Conservation (phyloP, 2,797 vertebrate species). For the Centroberyx gerrardi region DNA sequence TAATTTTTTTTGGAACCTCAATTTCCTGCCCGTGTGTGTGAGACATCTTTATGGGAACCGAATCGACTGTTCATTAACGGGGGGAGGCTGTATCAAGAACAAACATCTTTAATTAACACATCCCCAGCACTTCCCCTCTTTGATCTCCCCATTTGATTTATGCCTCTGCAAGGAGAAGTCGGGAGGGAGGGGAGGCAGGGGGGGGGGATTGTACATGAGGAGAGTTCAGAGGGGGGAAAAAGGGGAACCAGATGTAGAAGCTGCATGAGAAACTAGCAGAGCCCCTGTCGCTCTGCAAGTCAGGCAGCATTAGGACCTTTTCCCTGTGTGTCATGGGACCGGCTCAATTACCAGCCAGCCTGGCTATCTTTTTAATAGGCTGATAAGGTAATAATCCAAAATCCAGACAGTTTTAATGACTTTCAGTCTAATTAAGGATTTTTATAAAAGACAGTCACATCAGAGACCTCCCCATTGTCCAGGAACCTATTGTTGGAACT, state of each 20-base stretch:
- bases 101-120: slow-evolving; percentile 90
- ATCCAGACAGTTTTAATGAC: slow-evolving; percentile 86
- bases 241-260: slow-evolving; percentile 9
- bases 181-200: slow-evolving; percentile 28
- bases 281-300: slow-evolving; percentile 55
- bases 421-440: slow-evolving; percentile 83
- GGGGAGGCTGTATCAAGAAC: slow-evolving; percentile 81
- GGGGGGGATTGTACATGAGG: not conserved
- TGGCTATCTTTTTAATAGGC: slow-evolving; percentile 80
- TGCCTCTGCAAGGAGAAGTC: slow-evolving; percentile 65
- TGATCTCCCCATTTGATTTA: slow-evolving; percentile 80
- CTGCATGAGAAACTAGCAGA: slow-evolving; percentile 63
- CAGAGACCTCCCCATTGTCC: slow-evolving; percentile 70
- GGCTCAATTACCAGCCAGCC: slow-evolving; percentile 82
- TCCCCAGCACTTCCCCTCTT: slow-evolving; percentile 80
- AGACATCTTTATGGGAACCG: slow-evolving; percentile 84
- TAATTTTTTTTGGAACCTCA: slow-evolving; percentile 73
- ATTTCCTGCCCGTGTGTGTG: slow-evolving; percentile 70
- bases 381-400: slow-evolving; percentile 87
- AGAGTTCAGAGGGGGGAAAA: slow-evolving; percentile 39
- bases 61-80: slow-evolving; percentile 80
- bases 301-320: slow-evolving; percentile 61
- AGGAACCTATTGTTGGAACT: slow-evolving; percentile 70
- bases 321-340: slow-evolving; percentile 52
- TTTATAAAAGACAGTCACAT: slow-evolving; percentile 73